Evolutionary conservation across 2,113 vertebrate species (phyloP).

Genomic region (Scolopax mira): DNA sequence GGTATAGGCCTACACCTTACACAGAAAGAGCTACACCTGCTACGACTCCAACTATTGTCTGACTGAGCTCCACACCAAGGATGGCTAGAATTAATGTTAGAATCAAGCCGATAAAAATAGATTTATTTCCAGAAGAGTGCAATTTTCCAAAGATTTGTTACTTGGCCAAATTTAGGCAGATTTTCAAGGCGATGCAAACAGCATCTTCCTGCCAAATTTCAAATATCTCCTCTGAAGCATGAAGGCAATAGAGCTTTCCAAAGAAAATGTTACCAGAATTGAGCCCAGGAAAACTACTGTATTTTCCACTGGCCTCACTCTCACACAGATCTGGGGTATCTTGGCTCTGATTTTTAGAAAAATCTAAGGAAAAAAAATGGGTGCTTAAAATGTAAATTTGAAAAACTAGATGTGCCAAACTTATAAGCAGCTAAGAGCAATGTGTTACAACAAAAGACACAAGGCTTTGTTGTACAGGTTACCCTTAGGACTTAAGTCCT

Average conservation of each 20-base stretch:
- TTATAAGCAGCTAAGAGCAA: background rate
- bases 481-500: background rate
- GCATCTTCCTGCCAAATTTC: constrained; percentile 16
- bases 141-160: background rate
- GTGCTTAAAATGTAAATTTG: background rate
- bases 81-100: background rate
- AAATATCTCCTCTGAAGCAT: constrained; percentile 6
- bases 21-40: background rate
- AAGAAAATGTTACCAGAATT: constrained; percentile 19
- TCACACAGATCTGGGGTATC: background rate
- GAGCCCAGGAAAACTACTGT: constrained; percentile 29
- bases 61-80: background rate
- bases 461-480: background rate
- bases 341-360: background rate
- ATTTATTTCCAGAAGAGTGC: background rate
- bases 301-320: constrained; percentile 3
- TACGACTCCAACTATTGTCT: background rate
- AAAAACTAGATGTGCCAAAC: background rate
- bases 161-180: background rate
- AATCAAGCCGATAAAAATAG: background rate
- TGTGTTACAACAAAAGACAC: background rate
- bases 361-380: background rate
- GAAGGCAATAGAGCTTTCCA: background rate
- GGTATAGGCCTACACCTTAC: background rate
- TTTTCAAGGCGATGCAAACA: background rate